Percentiles rank a stretch among this genome's conserved stretches.
phyloP scores from a whole-genome alignment of 2,888 invertebrate species.

The Masnerella sp. region DNA sequence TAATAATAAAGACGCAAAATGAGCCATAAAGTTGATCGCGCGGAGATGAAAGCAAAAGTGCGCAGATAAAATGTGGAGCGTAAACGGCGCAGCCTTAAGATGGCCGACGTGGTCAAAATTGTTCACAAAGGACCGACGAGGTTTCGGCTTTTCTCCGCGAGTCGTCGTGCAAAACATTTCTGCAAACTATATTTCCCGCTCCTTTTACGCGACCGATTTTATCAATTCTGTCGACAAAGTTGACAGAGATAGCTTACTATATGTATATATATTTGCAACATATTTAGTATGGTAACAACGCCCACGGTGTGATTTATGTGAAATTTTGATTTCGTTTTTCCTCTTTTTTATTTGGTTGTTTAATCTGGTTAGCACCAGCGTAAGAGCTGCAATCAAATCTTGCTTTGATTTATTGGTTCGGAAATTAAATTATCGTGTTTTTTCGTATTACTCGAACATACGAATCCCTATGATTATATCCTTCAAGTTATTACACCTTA shows the following conservation, averaged over 20 bases:
- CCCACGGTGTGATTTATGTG: not conserved
- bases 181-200: not conserved
- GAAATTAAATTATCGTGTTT: no score
- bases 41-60: slow-evolving; percentile 14
- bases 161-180: not conserved
- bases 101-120: no score
- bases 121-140: not conserved
- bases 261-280: slow-evolving; percentile 4
- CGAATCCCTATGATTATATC: no score
- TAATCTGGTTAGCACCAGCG: no score
- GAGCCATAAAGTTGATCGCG: slow-evolving; percentile 2
- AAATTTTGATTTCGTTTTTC: no score
- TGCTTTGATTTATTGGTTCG: no score
- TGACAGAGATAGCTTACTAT: not conserved
- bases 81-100: no score
- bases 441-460: no score
- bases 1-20: slow-evolving; percentile 15
- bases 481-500: no score
- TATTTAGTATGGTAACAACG: not conserved
- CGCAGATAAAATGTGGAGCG: no score
- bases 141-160: not conserved
- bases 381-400: no score
- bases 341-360: no score
- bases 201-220: not conserved
- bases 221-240: not conserved